These are phyloP conservation scores for Apogon talboti DNA, from an alignment of 2,797 vertebrate species.

Conservation along the genomic window DNA sequence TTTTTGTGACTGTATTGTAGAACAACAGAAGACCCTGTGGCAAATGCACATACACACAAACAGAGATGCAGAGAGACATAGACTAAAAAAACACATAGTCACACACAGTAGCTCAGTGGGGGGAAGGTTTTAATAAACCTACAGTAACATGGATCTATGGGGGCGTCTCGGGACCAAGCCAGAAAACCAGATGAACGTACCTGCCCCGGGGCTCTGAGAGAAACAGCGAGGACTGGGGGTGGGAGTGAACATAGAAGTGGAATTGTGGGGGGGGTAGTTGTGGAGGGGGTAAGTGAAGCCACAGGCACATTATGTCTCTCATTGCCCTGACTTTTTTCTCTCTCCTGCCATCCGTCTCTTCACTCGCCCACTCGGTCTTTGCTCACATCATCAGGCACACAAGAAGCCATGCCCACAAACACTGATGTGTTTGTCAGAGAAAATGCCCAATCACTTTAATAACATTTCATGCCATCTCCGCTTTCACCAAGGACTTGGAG, in stretches of 20 bases:
- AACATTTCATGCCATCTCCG: constrained; percentile 80
- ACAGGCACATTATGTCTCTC: constrained; percentile 72
- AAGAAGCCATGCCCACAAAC: constrained; percentile 59
- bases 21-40: constrained; percentile 65
- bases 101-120: constrained; percentile 68
- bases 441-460: constrained; percentile 78
- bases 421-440: constrained; percentile 73
- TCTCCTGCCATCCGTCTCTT: constrained; percentile 64
- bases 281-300: constrained; percentile 43
- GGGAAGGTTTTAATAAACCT: constrained; percentile 81
- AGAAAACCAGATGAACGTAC: constrained; percentile 80
- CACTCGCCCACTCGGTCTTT: constrained; percentile 58
- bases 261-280: not conserved
- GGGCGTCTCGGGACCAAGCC: constrained; percentile 74
- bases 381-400: constrained; percentile 65
- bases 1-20: constrained; percentile 47
- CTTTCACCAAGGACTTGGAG: constrained; percentile 69
- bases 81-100: constrained; percentile 50
- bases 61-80: constrained; percentile 19
- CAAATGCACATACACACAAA: constrained; percentile 28
- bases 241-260: not conserved
- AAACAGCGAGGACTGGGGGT: constrained; percentile 36
- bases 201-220: constrained; percentile 67
- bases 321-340: constrained; percentile 63
- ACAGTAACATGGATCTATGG: constrained; percentile 75